Conservation (phyloP, 2,797 vertebrate species). For the Sebastes trivittatus region DNA sequence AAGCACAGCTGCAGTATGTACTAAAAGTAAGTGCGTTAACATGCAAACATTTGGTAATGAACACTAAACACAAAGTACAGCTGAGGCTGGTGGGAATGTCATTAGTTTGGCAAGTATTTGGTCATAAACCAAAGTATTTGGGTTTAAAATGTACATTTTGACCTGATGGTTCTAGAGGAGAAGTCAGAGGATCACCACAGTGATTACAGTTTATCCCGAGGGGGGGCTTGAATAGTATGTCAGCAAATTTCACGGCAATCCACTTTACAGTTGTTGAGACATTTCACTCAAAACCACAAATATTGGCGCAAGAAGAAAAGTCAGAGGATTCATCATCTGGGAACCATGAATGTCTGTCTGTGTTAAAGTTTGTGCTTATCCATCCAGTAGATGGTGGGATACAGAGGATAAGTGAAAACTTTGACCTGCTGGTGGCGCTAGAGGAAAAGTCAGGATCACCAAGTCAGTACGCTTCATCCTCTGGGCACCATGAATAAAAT, state of each 20-base stretch:
- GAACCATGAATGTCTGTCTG: neutral
- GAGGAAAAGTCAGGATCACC: neutral
- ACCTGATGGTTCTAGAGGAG: neutral
- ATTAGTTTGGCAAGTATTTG: neutral
- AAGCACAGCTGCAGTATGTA: too few relatives aligned
- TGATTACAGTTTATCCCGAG: neutral
- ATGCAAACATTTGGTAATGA: neutral
- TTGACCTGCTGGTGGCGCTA: neutral
- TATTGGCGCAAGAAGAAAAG: neutral
- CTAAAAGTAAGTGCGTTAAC: too few relatives aligned
- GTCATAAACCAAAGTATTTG: neutral
- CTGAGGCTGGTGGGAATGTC: neutral
- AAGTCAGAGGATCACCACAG: neutral
- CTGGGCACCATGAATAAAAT: neutral
- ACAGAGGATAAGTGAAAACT: neutral
- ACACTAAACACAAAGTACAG: neutral
- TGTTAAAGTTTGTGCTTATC: too few relatives aligned
- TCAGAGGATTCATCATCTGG: neutral
- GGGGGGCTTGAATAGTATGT: too few relatives aligned
- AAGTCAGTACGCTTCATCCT: neutral
- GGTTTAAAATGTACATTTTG: neutral
- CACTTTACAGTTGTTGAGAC: neutral
- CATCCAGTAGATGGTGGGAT: neutral
- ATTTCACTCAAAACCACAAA: neutral
- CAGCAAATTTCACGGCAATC: neutral